These are phyloP conservation scores for Eufriesea mexicana DNA, from an alignment of 1,140 invertebrate species.

Conservation along the genomic window DNA sequence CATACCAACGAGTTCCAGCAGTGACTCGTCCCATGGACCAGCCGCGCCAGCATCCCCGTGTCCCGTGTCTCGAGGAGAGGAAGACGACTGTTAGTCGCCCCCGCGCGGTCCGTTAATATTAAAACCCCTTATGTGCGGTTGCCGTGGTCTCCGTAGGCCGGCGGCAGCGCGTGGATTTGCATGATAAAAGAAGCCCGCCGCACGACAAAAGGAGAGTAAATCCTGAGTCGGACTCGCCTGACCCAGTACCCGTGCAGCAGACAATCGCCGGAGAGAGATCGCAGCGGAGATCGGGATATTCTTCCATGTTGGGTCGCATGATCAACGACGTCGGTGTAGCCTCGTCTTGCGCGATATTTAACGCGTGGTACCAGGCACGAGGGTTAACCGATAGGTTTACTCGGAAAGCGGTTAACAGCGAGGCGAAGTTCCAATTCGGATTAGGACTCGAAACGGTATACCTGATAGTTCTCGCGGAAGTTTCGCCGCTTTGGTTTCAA, in stretches of 20 bases:
- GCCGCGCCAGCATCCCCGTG: slow-evolving; percentile 5
- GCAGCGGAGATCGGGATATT: background rate
- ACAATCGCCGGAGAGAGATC: slow-evolving; percentile 13
- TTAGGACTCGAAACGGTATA: background rate
- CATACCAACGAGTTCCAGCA: slow-evolving; percentile 70
- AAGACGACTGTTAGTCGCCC: slow-evolving; percentile 28
- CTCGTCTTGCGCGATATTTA: background rate
- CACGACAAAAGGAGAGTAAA: slow-evolving; percentile 67
- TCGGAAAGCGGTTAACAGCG: background rate
- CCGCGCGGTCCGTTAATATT: slow-evolving; percentile 74
- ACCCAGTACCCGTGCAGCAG: background rate
- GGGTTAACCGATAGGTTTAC: background rate
- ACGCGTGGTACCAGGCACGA: background rate
- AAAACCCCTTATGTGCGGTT: slow-evolving; percentile 72
- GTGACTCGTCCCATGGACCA: slow-evolving; percentile 55
- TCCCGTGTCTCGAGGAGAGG: background rate
- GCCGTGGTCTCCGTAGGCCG: slow-evolving; percentile 42
- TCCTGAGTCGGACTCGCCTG: slow-evolving; percentile 20
- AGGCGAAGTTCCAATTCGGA: background rate
- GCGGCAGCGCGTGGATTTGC: slow-evolving; percentile 75
- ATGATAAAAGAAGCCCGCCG: slow-evolving; percentile 73
- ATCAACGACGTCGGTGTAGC: slow-evolving; percentile 5
- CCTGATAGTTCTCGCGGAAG: slow-evolving; percentile 17
- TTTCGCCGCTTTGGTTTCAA: slow-evolving; percentile 11
- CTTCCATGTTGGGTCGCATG: background rate